Conservation (phyloP, 2,888 invertebrate species). For the Temnothorax unifasciatus region DNA sequence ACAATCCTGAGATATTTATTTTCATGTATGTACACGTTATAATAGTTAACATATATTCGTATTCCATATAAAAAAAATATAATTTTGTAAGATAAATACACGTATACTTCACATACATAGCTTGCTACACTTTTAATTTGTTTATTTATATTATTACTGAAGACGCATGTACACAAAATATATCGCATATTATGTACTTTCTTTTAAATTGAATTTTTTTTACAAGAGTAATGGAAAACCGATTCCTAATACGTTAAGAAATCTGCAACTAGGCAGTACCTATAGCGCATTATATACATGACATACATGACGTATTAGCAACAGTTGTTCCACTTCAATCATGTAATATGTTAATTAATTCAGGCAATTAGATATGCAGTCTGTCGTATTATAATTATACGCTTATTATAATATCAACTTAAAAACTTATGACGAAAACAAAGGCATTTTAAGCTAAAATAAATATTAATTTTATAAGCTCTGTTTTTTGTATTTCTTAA, state of each 20-base stretch:
- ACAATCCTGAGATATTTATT: no score
- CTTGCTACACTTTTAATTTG: no score
- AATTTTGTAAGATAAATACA: no score
- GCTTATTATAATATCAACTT: no score
- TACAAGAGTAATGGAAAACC: background rate
- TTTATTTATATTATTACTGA: background rate
- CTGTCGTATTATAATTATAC: constrained; percentile 1
- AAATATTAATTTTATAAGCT: no score
- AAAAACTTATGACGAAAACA: no score
- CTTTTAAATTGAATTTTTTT: background rate
- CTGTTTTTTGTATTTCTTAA: no score
- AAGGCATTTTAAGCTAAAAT: no score
- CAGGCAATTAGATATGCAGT: constrained; percentile 7
- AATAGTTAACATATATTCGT: no score
- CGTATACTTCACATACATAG: no score
- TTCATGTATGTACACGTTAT: no score
- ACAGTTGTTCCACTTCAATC: background rate
- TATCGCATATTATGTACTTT: background rate
- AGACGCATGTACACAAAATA: background rate
- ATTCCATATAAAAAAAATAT: no score
- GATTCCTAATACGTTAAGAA: background rate
- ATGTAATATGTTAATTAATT: background rate
- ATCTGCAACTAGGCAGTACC: background rate
- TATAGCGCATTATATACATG: background rate
- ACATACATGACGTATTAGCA: background rate